Percentiles rank a stretch among this genome's conserved stretches.
These are phyloP conservation scores for Cavia aperea DNA, from an alignment of 2,113 vertebrate species.

Conservation along the genomic window DNA sequence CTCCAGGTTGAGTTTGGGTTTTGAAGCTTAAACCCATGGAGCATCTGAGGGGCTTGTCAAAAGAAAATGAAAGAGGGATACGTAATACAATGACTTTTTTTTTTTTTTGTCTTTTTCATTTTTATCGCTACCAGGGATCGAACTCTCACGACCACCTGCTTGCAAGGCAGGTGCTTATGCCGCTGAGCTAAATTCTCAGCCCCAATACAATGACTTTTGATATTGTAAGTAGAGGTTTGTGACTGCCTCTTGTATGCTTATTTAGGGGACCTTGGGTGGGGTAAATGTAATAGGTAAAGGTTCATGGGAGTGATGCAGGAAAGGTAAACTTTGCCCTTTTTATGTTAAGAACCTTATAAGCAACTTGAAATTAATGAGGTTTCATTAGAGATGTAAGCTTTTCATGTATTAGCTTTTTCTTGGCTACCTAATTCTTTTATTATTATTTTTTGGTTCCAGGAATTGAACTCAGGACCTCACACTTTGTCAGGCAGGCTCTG, in stretches of 20 bases:
- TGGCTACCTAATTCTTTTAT: background rate
- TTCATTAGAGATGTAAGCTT: constrained; percentile 24
- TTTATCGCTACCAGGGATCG: too few species aligned
- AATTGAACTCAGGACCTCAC: too few species aligned
- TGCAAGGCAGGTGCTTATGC: too few species aligned
- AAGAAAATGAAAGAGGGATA: background rate
- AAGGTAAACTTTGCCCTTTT: background rate
- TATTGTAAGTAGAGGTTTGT: background rate
- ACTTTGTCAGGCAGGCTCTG: too few species aligned
- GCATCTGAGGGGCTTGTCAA: background rate
- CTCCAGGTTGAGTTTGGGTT: background rate
- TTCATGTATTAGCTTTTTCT: background rate
- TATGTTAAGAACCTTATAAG: background rate
- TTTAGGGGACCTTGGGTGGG: background rate
- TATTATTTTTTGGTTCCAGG: too few species aligned
- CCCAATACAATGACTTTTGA: background rate
- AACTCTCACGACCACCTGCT: too few species aligned
- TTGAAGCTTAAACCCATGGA: background rate
- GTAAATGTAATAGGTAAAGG: background rate
- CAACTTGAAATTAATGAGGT: constrained; percentile 15
- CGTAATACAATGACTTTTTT: background rate
- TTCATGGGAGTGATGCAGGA: background rate
- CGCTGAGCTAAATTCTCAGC: too few species aligned
- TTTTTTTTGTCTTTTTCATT: too few species aligned
- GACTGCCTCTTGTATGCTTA: background rate